phyloP scores from a whole-genome alignment of 2,113 vertebrate species.

The Bubo bubo region DNA sequence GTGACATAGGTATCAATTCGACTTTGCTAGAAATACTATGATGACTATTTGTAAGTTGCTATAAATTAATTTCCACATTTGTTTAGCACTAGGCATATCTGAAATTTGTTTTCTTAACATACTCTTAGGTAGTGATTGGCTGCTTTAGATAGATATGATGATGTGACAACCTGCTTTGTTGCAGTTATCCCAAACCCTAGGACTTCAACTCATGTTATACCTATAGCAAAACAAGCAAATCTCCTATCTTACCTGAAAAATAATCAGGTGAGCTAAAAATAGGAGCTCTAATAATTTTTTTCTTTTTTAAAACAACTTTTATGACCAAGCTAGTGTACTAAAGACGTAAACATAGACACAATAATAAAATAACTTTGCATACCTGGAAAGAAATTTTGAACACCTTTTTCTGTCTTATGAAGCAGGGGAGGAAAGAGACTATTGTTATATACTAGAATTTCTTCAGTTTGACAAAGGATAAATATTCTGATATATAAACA shows the following conservation, averaged over 20 bases:
- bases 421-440: fast-evolving
- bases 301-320: background rate
- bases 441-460: background rate
- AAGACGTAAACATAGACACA: background rate
- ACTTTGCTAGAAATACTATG: background rate
- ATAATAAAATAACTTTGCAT: background rate
- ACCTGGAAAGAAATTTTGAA: background rate
- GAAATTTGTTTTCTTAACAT: background rate
- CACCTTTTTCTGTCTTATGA: background rate
- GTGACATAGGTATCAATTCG: background rate
- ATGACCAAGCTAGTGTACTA: fast-evolving
- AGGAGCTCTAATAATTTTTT: background rate
- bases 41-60: background rate
- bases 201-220: background rate
- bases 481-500: background rate
- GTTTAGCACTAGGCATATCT: background rate
- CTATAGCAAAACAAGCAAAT: background rate
- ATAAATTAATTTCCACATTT: background rate
- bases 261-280: background rate
- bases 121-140: background rate
- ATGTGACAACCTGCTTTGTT: background rate
- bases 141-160: background rate
- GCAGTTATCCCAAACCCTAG: background rate
- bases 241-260: background rate
- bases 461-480: background rate